Conservation (phyloP, 2,113 vertebrate species). For the Tichodroma muraria region DNA sequence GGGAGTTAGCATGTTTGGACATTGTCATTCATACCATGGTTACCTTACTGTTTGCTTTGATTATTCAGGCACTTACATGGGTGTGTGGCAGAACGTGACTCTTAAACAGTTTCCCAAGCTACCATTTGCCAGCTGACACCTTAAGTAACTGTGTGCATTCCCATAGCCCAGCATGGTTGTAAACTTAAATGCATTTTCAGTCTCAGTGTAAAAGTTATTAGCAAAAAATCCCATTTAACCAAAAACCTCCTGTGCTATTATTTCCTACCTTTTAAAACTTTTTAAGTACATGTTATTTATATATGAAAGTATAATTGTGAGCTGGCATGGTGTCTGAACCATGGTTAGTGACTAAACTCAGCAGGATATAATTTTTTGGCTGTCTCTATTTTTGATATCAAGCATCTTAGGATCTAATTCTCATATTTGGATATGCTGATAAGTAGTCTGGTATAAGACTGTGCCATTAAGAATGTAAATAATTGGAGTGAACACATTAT, state of each 20-base stretch:
- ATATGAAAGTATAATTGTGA: neutral
- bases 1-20: neutral
- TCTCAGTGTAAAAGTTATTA: neutral
- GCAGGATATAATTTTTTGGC: neutral
- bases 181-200: neutral
- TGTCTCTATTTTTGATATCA: neutral
- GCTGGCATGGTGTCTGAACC: neutral
- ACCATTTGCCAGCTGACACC: slow-evolving; percentile 1
- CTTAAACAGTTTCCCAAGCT: neutral
- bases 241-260: neutral
- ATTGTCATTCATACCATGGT: neutral
- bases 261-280: neutral
- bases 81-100: neutral
- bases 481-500: rapidly evolving
- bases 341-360: neutral
- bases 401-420: neutral
- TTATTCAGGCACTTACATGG: neutral
- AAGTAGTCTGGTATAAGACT: neutral
- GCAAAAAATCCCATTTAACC: neutral
- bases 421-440: neutral
- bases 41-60: neutral
- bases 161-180: neutral
- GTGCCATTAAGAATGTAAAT: neutral
- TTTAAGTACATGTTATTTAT: neutral
- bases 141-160: neutral